Evolutionary conservation across 1,140 invertebrate species (phyloP).

Genomic region (Steinernema feltiae): DNA sequence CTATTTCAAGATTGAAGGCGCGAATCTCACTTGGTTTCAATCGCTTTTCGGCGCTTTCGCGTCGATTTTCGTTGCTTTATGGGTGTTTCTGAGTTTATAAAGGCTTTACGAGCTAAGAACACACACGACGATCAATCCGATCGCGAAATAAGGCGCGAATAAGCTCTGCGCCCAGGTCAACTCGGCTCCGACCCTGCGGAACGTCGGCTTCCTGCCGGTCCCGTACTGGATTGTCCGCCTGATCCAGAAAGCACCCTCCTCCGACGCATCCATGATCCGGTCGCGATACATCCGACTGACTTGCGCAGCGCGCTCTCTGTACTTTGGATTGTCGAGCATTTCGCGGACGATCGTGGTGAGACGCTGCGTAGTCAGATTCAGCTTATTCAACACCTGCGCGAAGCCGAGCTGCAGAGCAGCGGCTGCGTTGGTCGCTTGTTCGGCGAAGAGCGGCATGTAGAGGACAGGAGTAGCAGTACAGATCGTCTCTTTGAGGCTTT

Average conservation of each 20-base stretch:
- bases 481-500: constrained; percentile 1
- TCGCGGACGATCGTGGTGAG: background rate
- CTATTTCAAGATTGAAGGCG: background rate
- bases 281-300: background rate
- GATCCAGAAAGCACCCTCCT: background rate
- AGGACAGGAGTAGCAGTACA: background rate
- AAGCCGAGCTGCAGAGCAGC: background rate
- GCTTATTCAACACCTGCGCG: background rate
- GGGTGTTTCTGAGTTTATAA: background rate
- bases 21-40: background rate
- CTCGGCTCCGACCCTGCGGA: background rate
- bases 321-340: background rate
- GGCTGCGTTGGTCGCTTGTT: background rate
- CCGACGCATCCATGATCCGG: background rate
- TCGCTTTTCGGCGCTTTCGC: background rate
- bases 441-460: constrained; percentile 8
- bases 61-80: background rate
- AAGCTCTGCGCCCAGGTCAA: background rate
- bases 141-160: background rate
- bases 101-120: too few species aligned
- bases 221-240: background rate
- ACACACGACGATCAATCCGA: background rate
- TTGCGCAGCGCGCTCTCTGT: background rate
- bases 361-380: background rate
- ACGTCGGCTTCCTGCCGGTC: background rate